Percentiles rank a stretch among this genome's conserved stretches.
Conservation (phyloP, 2,888 invertebrate genomes). For the Drosophila mettleri region DNA sequence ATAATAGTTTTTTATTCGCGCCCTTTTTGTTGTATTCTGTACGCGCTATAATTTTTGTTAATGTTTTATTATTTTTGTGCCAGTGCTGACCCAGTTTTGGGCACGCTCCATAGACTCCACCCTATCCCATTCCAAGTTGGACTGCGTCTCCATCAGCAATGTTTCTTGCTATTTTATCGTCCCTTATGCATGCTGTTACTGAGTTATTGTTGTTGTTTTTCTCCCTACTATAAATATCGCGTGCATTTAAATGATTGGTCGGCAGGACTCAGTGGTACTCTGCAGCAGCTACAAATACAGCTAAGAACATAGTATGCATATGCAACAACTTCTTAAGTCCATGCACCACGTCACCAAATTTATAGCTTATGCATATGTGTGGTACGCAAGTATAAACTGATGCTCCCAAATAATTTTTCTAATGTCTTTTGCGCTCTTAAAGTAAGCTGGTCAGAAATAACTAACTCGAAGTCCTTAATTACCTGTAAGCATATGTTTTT, state of each 20-base stretch:
- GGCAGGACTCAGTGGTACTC: constrained; percentile 51
- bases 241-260: constrained; percentile 80
- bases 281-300: constrained; percentile 47
- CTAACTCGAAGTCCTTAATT: no score
- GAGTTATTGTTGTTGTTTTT: constrained; percentile 48
- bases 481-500: background rate
- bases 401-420: background rate
- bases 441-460: background rate
- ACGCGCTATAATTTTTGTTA: constrained; percentile 80
- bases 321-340: constrained; percentile 25
- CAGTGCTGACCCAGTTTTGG: constrained; percentile 69
- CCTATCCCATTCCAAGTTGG: constrained; percentile 10
- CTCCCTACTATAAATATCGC: constrained; percentile 61
- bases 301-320: constrained; percentile 23
- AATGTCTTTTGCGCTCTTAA: background rate
- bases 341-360: background rate
- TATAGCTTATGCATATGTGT: background rate
- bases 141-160: constrained; percentile 51
- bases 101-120: constrained; percentile 54
- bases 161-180: constrained; percentile 59
- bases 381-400: background rate
- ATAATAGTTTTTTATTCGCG: constrained; percentile 28
- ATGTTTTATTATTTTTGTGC: constrained; percentile 80
- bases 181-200: constrained; percentile 55
- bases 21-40: constrained; percentile 51